phyloP scores from a whole-genome alignment of 2,797 vertebrate species.

The Lateolabrax maculatus region DNA sequence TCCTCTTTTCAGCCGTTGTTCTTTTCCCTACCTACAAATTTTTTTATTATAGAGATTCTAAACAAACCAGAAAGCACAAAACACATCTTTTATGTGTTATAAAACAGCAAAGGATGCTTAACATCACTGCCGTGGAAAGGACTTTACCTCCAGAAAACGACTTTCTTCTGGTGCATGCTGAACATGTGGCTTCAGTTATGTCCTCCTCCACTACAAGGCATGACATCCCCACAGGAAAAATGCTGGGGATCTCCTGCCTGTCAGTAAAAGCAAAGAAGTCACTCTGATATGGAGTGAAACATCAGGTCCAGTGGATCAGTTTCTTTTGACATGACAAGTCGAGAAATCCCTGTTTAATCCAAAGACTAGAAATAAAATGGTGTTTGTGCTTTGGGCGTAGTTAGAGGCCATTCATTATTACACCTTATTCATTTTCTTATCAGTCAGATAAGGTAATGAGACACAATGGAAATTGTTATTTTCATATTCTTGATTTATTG shows the following conservation, averaged over 20 bases:
- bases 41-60: background rate
- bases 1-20: background rate
- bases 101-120: background rate
- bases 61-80: background rate
- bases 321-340: background rate
- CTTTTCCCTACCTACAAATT: background rate
- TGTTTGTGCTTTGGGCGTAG: background rate
- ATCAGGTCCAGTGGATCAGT: background rate
- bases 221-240: background rate
- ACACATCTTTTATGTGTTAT: background rate
- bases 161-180: background rate
- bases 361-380: background rate
- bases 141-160: background rate
- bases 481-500: background rate
- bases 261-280: background rate
- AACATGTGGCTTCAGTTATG: slow-evolving; percentile 34
- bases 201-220: background rate
- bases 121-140: background rate
- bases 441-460: background rate
- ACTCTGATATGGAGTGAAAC: background rate
- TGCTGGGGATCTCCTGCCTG: slow-evolving; percentile 1
- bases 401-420: background rate
- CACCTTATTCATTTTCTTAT: background rate
- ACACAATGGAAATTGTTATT: background rate
- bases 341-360: background rate